These are phyloP conservation scores for Scopus umbretta DNA, from an alignment of 2,113 vertebrate genomes.

Conservation along the genomic window DNA sequence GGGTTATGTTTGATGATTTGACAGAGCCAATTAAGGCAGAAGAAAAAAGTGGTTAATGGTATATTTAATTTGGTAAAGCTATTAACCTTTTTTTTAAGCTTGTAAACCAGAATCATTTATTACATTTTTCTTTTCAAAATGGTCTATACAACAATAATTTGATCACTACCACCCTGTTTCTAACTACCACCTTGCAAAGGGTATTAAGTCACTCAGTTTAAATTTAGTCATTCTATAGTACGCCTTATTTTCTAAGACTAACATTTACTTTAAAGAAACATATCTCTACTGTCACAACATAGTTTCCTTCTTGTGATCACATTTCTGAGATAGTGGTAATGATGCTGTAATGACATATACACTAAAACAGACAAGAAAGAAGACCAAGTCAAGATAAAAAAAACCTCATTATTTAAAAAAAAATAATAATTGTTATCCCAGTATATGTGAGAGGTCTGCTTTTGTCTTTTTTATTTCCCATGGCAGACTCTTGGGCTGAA, in stretches of 20 bases:
- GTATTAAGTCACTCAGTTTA: background rate
- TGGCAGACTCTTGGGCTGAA: background rate
- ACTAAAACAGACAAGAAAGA: background rate
- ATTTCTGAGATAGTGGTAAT: background rate
- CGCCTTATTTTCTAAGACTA: background rate
- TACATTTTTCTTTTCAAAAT: background rate
- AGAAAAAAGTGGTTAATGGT: background rate
- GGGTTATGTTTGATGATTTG: background rate
- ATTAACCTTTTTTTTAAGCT: background rate
- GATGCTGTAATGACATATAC: background rate
- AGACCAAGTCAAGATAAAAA: background rate
- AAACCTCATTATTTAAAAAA: background rate
- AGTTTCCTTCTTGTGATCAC: background rate
- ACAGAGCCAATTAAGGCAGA: background rate
- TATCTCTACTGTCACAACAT: background rate
- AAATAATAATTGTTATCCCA: background rate
- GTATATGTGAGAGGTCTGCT: background rate
- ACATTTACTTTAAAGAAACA: background rate
- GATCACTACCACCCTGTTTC: background rate
- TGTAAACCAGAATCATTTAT: background rate
- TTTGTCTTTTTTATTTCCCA: background rate
- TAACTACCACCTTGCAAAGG: background rate
- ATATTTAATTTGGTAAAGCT: background rate
- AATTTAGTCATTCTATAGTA: background rate
- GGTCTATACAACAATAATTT: background rate